Evolutionary conservation across 2,888 invertebrate species (phyloP), one percentile per base, ranked within the genome.

Genomic region (Steinernema scapterisci): DNA sequence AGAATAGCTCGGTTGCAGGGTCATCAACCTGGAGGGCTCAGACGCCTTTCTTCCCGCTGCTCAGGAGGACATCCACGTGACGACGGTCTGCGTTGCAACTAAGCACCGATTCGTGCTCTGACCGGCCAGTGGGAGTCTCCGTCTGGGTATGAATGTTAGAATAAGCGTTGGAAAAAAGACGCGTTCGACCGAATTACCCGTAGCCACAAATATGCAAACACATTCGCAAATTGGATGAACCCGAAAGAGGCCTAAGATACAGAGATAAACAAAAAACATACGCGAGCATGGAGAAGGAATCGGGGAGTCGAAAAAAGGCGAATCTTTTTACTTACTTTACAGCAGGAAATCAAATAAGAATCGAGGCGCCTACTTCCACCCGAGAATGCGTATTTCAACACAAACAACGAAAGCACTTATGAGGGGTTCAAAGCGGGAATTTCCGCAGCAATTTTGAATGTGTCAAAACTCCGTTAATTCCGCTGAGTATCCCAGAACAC

Each of bases 101-200:
- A 6, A 63, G 63, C 63, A 63, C 27, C 63, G 63, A 31, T 63
- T 27, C 63, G 38, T 31, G 23, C 63, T 27, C n/a, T 19, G 63
- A 31, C 25, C 63, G 25, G 27, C 27, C 63, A 27, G 27, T 31
- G 16, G 21, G 27, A 63, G 63, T 63, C 27, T 21, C 16, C 63
- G 63, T 63, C 63, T 63, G 63, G 63, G 19, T 31, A 63, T 31
- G 38, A 27, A 25, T 16, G 31, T 63, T 31, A 27, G 63, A 38
- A 63, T 25, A 63, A 63, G 9, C 9, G 31, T 16, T 54, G 21
- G 31, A 63, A 38, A 38, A 63, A 63, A 63, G 63, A 63, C 63
- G 63, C 63, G 63, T 63, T 63, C 63, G 63, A 63, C 63, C 63
- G 63, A 63, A 63, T 63, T 63, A 63, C 63, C 31, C 63, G 63